These are phyloP conservation scores for Limnodromus scolopaceus DNA, from an alignment of 2,797 vertebrate genomes.

Conservation along the genomic window DNA sequence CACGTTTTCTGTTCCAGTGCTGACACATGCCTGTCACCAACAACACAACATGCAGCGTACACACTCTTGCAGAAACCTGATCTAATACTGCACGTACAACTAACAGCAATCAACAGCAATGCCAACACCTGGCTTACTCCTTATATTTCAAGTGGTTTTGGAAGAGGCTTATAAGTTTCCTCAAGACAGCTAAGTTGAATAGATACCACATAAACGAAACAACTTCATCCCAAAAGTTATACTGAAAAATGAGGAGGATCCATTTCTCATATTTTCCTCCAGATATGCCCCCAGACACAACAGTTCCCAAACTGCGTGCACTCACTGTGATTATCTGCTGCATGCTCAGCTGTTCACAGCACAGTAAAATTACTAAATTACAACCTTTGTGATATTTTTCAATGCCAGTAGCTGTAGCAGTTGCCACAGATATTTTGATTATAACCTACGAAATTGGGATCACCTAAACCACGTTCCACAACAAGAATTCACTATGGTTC, in stretches of 20 bases:
- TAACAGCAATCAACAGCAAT: not conserved
- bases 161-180: not conserved
- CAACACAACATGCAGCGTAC: fast-evolving
- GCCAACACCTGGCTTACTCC: not conserved
- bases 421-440: constrained; percentile 44
- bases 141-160: not conserved
- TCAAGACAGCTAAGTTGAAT: not conserved
- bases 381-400: not conserved
- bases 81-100: not conserved
- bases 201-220: not conserved
- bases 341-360: not conserved
- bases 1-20: not conserved
- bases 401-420: not conserved
- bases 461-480: not conserved
- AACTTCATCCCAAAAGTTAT: not conserved
- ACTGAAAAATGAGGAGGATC: not conserved
- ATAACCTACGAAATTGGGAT: not conserved
- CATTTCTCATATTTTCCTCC: not conserved
- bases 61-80: not conserved
- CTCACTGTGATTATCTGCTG: not conserved
- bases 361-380: constrained; percentile 12
- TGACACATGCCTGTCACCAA: not conserved
- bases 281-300: not conserved
- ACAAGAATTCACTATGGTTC: not conserved
- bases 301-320: not conserved